Conservation (phyloP, 1,140 invertebrate species). For the Rhopalosiphum maidis region DNA sequence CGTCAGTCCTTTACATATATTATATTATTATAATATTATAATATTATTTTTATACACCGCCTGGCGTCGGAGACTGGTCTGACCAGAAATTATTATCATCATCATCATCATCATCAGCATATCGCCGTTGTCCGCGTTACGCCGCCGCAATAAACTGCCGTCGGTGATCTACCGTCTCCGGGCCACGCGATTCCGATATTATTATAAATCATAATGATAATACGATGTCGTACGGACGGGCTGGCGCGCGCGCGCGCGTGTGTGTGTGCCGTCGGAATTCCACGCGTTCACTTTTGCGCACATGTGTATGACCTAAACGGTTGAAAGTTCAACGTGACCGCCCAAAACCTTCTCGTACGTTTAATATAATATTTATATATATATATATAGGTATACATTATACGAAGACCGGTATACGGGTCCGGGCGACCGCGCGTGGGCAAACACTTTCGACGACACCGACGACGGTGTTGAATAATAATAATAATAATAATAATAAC, state of each 20-base stretch:
- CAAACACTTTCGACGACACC: conserved; percentile 23
- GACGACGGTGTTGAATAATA: neutral
- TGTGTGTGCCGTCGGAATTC: neutral
- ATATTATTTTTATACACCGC: neutral
- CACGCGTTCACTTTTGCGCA: neutral
- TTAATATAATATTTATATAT: neutral
- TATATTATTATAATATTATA: neutral
- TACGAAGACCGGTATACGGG: neutral
- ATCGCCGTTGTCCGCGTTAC: neutral
- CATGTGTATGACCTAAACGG: neutral
- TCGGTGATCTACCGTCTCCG: conserved; percentile 31
- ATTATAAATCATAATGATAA: neutral
- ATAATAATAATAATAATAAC: conserved; percentile 35
- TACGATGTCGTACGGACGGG: neutral
- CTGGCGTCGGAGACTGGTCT: neutral
- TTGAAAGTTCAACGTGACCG: conserved; percentile 26
- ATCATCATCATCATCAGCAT: neutral
- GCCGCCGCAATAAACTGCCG: neutral
- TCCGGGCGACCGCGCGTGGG: conserved; percentile 5
- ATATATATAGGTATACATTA: neutral
- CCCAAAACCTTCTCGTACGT: neutral
- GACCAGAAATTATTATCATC: neutral
- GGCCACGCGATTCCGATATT: neutral
- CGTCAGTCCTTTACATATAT: conserved; percentile 3
- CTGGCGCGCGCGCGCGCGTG: too few relatives aligned